phyloP scores from a whole-genome alignment of 64 coral and sea anemone species.

The Orbicella faveolata region DNA sequence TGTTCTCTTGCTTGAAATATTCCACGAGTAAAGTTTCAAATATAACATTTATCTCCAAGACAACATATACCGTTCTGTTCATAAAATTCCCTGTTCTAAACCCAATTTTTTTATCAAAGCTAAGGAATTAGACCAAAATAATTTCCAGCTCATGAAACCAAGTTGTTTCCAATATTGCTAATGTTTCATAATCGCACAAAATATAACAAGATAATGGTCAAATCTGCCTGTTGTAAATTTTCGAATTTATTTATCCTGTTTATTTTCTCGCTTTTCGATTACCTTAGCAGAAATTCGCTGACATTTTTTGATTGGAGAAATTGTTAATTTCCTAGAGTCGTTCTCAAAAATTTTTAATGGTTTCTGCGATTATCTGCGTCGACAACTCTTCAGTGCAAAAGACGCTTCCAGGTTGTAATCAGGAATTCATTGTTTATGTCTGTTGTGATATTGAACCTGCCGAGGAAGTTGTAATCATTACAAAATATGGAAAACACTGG shows the following conservation, averaged over 20 bases:
- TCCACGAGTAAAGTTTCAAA: neutral
- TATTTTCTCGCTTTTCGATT: neutral
- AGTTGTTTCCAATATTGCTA: too few species aligned
- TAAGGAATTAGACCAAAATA: neutral
- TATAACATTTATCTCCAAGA: neutral
- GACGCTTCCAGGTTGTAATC: neutral
- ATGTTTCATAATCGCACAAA: too few species aligned
- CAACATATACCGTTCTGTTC: neutral
- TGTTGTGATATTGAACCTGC: neutral
- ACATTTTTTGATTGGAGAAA: neutral
- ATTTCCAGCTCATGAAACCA: neutral
- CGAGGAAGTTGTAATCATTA: neutral
- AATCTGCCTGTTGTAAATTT: neutral
- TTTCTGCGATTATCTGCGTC: neutral
- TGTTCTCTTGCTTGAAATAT: slow-evolving; percentile 25
- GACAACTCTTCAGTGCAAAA: neutral
- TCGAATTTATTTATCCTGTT: neutral
- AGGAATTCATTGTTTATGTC: neutral
- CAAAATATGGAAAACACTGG: neutral
- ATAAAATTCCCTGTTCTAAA: neutral
- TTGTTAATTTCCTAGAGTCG: neutral
- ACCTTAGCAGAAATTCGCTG: neutral
- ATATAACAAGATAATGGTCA: neutral
- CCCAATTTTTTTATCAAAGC: neutral
- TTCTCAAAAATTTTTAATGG: neutral